phyloP scores from a whole-genome alignment of 2,113 vertebrate species.

The Lipotes vexillifer region DNA sequence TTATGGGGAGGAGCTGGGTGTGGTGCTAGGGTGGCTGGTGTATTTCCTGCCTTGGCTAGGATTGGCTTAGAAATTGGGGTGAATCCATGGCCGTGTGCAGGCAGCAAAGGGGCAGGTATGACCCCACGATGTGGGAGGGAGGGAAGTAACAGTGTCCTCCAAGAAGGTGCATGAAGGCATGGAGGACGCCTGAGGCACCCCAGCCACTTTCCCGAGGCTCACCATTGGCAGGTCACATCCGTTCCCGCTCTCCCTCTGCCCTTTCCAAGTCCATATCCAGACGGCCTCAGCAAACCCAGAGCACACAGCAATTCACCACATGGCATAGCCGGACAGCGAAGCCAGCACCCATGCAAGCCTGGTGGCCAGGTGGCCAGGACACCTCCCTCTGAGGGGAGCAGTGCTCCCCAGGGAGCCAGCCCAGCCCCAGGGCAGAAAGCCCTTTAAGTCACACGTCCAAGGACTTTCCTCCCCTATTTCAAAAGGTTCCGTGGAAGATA shows the following conservation, averaged over 20 bases:
- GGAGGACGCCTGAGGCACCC: not conserved
- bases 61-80: not conserved
- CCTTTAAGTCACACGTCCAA: not conserved
- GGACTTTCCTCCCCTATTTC: not conserved
- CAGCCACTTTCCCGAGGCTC: not conserved
- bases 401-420: not conserved
- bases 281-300: not conserved
- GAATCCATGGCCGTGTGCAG: not conserved
- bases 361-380: not conserved
- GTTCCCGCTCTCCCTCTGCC: not conserved
- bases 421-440: not conserved
- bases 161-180: not conserved
- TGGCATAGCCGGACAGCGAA: not conserved
- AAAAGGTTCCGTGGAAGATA: not conserved
- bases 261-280: not conserved
- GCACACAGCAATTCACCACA: not conserved
- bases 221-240: fast-evolving
- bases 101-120: not conserved
- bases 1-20: not conserved
- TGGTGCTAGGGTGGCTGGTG: not conserved
- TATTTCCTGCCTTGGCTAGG: not conserved
- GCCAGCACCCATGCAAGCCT: not conserved
- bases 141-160: not conserved
- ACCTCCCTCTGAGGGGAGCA: not conserved
- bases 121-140: not conserved